phyloP scores from a whole-genome alignment of 2,113 vertebrate genomes.

The Cyprinodon brontotheroides region DNA sequence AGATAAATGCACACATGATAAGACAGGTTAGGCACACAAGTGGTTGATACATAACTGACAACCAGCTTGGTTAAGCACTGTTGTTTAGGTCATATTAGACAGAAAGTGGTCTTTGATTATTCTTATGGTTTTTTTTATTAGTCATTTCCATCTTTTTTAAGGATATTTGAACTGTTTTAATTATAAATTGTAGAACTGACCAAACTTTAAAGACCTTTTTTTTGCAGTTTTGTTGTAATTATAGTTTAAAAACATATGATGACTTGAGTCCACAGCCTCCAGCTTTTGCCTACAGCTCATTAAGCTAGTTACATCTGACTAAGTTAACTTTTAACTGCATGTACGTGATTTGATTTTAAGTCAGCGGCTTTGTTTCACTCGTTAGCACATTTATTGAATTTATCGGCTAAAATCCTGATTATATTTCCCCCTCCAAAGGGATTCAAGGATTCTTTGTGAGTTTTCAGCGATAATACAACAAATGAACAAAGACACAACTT shows the following conservation, averaged over 20 bases:
- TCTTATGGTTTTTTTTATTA: background rate
- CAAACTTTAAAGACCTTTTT: background rate
- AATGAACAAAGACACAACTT: background rate
- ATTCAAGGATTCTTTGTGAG: background rate
- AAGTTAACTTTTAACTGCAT: background rate
- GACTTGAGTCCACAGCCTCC: background rate
- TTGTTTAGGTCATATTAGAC: background rate
- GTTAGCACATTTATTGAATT: background rate
- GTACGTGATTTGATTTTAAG: background rate
- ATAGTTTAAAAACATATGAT: background rate
- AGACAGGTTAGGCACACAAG: conserved; percentile 15
- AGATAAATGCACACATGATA: conserved; percentile 9
- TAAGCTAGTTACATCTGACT: background rate
- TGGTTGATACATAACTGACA: background rate
- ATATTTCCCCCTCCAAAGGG: too few species aligned
- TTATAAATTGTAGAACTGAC: background rate
- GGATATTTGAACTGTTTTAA: background rate
- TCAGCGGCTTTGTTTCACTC: background rate
- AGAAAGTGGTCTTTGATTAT: background rate
- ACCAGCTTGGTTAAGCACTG: background rate
- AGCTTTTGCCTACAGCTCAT: background rate
- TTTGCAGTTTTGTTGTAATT: background rate
- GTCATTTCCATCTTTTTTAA: background rate
- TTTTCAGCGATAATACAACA: background rate
- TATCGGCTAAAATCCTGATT: too few species aligned